phyloP scores from a whole-genome alignment of 2,113 vertebrate genomes.

The Erythrolamprus reginae region DNA sequence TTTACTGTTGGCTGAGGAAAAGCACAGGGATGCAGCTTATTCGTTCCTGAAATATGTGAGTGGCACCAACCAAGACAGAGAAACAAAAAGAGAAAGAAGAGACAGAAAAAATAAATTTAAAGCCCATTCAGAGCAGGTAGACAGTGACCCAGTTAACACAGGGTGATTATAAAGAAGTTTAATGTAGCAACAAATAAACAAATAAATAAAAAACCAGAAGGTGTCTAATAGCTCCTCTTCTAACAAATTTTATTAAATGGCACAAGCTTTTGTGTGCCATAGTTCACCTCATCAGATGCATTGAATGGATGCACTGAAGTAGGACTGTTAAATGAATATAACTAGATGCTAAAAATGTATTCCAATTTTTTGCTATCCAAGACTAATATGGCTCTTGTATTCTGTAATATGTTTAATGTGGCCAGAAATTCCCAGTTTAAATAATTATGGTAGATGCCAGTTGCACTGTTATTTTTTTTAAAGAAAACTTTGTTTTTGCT shows the following conservation, averaged over 20 bases:
- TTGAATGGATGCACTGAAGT: neutral
- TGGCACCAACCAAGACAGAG: neutral
- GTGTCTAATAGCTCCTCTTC: neutral
- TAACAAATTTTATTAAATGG: neutral
- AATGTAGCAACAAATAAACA: neutral
- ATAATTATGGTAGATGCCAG: neutral
- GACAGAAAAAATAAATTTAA: neutral
- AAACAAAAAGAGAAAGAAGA: neutral
- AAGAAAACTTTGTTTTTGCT: neutral
- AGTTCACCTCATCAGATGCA: neutral
- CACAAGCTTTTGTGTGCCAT: neutral
- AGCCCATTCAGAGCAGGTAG: neutral
- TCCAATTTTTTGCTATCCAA: neutral
- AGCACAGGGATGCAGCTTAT: neutral
- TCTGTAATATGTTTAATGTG: neutral
- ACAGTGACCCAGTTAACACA: neutral
- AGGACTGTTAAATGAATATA: neutral
- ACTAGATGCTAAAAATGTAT: neutral
- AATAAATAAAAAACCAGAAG: neutral
- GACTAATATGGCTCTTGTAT: neutral
- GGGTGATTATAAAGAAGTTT: neutral
- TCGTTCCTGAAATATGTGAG: neutral
- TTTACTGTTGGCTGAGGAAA: neutral
- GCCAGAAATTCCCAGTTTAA: neutral
- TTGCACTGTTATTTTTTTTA: neutral